Evolutionary conservation across 2,113 vertebrate species (phyloP), one percentile per base, ranked within the genome.

Genomic region (Microcebus murinus): DNA sequence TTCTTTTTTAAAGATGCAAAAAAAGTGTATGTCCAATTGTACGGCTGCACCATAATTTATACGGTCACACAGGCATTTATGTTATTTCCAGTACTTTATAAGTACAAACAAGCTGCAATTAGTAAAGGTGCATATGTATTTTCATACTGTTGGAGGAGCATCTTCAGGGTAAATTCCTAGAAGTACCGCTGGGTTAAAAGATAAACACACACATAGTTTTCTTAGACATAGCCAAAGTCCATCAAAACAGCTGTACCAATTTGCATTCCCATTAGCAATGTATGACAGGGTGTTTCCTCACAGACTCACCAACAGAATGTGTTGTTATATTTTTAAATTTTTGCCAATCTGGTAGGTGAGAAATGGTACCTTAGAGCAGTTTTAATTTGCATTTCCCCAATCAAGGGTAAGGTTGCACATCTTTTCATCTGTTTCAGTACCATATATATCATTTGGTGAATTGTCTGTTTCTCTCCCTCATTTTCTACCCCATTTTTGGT

Each of bases 381-480:
- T 80, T 86, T 42, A 79, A 83, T 50, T 70, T 61, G 80, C 73
- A 87, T 90, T 48, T 97, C 57, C 71, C n/a, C 82, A 71, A 94
- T 57, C 81, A 81, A 4, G 73, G 74, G 68, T 42, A 59, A 42
- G 67, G 71, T 0, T 65, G 86, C 81, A 90, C 68, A 63, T 83
- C 39, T 86, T 85, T 77, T 85, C 59, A 27, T 67, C 80, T 65
- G 42, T 67, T 85, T 76, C 70, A 85, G 45, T 42, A 36, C 42
- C 70, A 74, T 48, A 83, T 65, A 70, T 31, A 3, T 27, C 45
- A 83, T 85, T 82, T 59, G 17, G 18, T 65, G 65, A 86, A 77
- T 2, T 34, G 29, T 50, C 12, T 83, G 21, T 42, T 34, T 59
- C 31, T 52, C 83, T 45, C 42, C 67, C 25, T 79, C 50, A 29